These are phyloP conservation scores for Mercenaria mercenaria DNA, from an alignment of 1,140 invertebrate genomes.

Conservation along the genomic window DNA sequence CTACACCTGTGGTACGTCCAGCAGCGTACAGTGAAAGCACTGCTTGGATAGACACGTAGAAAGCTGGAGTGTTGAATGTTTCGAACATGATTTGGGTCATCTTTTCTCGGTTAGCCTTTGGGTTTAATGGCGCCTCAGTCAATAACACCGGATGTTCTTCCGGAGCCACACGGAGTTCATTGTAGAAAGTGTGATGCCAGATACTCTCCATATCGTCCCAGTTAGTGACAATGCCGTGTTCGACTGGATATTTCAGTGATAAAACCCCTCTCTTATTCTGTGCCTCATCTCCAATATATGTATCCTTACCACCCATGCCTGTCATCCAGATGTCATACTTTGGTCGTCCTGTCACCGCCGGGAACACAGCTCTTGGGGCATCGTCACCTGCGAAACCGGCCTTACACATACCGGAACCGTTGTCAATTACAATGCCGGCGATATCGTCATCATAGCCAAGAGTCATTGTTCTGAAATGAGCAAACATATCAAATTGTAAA, in stretches of 20 bases:
- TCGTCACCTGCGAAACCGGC: conserved; percentile 96
- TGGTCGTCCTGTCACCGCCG: conserved; percentile 94
- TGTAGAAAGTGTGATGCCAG: too few species aligned
- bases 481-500: too few species aligned
- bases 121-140: too few species aligned
- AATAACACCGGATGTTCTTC: conserved; percentile 84
- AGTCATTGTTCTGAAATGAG: too few species aligned
- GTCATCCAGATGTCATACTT: conserved; percentile 88
- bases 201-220: too few species aligned
- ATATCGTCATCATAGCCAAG: conserved; percentile 89
- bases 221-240: too few species aligned
- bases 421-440: conserved; percentile 94
- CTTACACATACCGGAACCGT: too few species aligned
- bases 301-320: conserved; percentile 70
- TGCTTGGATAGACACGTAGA: conserved; percentile 96
- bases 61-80: too few species aligned
- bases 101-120: too few species aligned
- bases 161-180: too few species aligned
- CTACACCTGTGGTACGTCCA: conserved; percentile 96
- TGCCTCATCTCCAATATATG: conserved; percentile 86
- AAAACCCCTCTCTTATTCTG: conserved; percentile 90
- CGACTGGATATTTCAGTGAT: conserved; percentile 86
- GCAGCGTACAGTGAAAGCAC: conserved; percentile 96
- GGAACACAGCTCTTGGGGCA: conserved; percentile 95
- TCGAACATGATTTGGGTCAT: too few species aligned